Percentiles rank a stretch among this genome's conserved stretches.
These are phyloP conservation scores for Cosmorhoe ocellata DNA, from an alignment of 2,888 invertebrate species.

Conservation along the genomic window DNA sequence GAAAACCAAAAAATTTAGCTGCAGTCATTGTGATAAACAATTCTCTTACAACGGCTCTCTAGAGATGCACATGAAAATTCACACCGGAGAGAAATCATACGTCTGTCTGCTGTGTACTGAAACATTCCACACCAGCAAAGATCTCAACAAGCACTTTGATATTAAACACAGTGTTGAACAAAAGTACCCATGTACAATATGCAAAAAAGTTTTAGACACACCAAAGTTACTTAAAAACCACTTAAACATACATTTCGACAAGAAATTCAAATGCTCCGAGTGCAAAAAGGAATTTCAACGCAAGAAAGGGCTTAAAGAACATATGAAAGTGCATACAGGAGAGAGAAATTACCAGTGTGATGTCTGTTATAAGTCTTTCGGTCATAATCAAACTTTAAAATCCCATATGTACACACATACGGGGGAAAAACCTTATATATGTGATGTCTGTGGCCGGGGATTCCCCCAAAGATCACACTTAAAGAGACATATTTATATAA, in stretches of 20 bases:
- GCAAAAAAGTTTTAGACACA: slow-evolving; percentile 55
- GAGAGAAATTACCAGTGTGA: slow-evolving; percentile 61
- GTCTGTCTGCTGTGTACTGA: slow-evolving; percentile 57
- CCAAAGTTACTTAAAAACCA: slow-evolving; percentile 61
- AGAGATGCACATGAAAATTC: slow-evolving; percentile 51
- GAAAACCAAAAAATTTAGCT: slow-evolving; percentile 43
- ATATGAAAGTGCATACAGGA: slow-evolving; percentile 66
- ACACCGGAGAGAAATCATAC: slow-evolving; percentile 57
- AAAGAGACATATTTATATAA: slow-evolving; percentile 67
- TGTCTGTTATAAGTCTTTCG: slow-evolving; percentile 60
- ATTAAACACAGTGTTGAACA: slow-evolving; percentile 47
- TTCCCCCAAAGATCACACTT: slow-evolving; percentile 70
- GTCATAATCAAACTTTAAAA: slow-evolving; percentile 69
- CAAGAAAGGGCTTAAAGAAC: slow-evolving; percentile 68
- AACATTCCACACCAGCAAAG: slow-evolving; percentile 56
- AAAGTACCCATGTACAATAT: slow-evolving; percentile 56
- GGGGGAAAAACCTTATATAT: slow-evolving; percentile 66
- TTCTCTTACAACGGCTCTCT: slow-evolving; percentile 54
- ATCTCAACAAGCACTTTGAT: slow-evolving; percentile 60
- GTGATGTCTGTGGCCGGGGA: slow-evolving; percentile 65
- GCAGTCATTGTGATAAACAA: slow-evolving; percentile 51
- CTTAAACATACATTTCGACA: slow-evolving; percentile 54
- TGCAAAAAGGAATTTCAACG: slow-evolving; percentile 63
- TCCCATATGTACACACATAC: slow-evolving; percentile 70
- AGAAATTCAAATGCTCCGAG: slow-evolving; percentile 59